phyloP scores from a whole-genome alignment of 1,140 invertebrate species.

The Psix sp. region DNA sequence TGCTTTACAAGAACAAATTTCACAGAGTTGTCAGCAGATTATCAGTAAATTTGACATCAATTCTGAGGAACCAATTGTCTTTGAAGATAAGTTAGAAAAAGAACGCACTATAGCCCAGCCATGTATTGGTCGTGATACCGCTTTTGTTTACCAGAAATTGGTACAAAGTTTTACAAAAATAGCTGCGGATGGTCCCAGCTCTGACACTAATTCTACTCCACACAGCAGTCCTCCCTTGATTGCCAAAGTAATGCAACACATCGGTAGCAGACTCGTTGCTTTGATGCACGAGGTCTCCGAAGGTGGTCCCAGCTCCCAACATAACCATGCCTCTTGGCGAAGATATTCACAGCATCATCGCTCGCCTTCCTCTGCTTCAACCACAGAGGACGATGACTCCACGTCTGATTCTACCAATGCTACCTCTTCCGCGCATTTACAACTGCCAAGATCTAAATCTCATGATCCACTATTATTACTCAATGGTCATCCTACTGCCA shows the following conservation, averaged over 20 bases:
- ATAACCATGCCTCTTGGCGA: slow-evolving; percentile 71
- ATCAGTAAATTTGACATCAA: slow-evolving; percentile 88
- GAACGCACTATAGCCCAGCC: slow-evolving; percentile 53
- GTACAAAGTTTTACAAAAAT: slow-evolving; percentile 88
- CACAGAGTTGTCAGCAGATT: slow-evolving; percentile 90
- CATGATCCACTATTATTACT: slow-evolving; percentile 85
- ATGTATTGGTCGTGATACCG: slow-evolving; percentile 83
- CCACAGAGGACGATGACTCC: slow-evolving; percentile 87
- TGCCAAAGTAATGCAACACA: slow-evolving; percentile 94
- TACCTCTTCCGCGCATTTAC: slow-evolving; percentile 60
- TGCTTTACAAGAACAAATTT: slow-evolving; percentile 89
- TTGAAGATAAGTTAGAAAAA: slow-evolving; percentile 72
- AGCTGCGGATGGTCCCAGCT: slow-evolving; percentile 76
- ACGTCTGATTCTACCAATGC: slow-evolving; percentile 79
- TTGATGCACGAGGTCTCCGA: slow-evolving; percentile 94
- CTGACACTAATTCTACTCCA: slow-evolving; percentile 75
- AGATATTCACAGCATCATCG: slow-evolving; percentile 76
- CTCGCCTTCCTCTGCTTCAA: slow-evolving; percentile 82
- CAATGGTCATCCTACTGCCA: slow-evolving; percentile 73
- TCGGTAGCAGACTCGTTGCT: slow-evolving; percentile 90
- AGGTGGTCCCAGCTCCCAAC: slow-evolving; percentile 78
- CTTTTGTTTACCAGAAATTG: slow-evolving; percentile 89
- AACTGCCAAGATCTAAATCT: slow-evolving; percentile 83
- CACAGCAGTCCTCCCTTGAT: slow-evolving; percentile 90
- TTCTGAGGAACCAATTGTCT: slow-evolving; percentile 76